Evolutionary conservation across 2,888 invertebrate genomes (phyloP).

Genomic region (Trimorus sp.): DNA sequence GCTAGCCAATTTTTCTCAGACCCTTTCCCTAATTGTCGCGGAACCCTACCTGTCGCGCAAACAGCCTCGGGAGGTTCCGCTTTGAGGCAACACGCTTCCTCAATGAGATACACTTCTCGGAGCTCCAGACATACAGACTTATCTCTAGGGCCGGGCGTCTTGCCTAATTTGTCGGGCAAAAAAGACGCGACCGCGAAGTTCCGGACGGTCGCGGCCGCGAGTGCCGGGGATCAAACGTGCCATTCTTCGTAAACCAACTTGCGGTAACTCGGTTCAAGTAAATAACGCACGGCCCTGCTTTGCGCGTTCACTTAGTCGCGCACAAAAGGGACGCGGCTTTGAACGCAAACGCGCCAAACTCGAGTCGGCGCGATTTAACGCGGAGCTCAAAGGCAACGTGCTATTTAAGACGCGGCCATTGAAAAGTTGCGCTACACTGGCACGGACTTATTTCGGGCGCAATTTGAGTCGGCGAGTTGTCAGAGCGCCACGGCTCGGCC

Average conservation of each 20-base stretch:
- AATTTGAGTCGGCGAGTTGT: slow-evolving; percentile 10
- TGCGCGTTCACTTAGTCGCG: slow-evolving; percentile 48
- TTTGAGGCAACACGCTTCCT: slow-evolving; percentile 35
- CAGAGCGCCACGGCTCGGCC: too few relatives aligned
- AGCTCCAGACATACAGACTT: slow-evolving; percentile 37
- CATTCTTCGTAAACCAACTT: slow-evolving; percentile 58
- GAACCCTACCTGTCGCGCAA: too few relatives aligned
- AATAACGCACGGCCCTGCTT: slow-evolving; percentile 48
- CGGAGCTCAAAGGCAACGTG: slow-evolving; percentile 35
- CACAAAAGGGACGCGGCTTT: slow-evolving; percentile 49
- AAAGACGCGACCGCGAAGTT: slow-evolving; percentile 23
- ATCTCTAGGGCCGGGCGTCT: slow-evolving; percentile 29
- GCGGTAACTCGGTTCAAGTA: slow-evolving; percentile 50
- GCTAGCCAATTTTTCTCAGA: too few relatives aligned
- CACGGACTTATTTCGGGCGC: slow-evolving; percentile 17
- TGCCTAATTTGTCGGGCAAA: slow-evolving; percentile 38
- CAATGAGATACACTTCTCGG: slow-evolving; percentile 28
- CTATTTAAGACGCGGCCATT: slow-evolving; percentile 47
- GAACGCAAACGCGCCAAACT: slow-evolving; percentile 44
- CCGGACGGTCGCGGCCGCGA: slow-evolving; percentile 11
- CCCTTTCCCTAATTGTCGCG: too few relatives aligned
- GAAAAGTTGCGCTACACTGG: slow-evolving; percentile 50
- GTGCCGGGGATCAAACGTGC: slow-evolving; percentile 58
- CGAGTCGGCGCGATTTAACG: slow-evolving; percentile 46
- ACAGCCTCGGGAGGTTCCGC: too few relatives aligned